Conservation (phyloP, 2,888 invertebrate species). For the Deroplatys truncata region DNA sequence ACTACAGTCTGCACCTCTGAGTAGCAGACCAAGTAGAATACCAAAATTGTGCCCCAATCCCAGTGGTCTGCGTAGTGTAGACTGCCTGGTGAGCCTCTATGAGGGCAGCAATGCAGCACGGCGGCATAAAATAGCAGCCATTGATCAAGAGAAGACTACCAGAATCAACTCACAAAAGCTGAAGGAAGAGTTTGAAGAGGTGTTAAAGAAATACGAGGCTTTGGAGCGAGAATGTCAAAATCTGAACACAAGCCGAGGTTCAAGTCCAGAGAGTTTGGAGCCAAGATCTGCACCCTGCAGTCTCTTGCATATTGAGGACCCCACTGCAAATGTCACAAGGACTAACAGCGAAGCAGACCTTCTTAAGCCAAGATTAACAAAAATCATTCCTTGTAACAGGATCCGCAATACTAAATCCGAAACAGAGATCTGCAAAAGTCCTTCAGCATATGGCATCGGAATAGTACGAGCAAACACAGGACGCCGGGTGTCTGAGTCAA, state of each 20-base stretch:
- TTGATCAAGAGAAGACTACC: not conserved
- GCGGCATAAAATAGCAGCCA: not conserved
- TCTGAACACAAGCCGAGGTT: not conserved
- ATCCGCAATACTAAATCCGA: not conserved
- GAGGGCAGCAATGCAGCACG: not conserved
- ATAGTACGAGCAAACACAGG: slow-evolving; percentile 26
- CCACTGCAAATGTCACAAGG: not conserved
- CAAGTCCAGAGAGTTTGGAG: not conserved
- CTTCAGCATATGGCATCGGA: not conserved
- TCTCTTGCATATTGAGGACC: not conserved
- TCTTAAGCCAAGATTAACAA: not conserved
- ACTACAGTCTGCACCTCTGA: not conserved
- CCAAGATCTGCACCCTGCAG: not conserved
- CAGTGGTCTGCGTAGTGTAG: slow-evolving; percentile 22
- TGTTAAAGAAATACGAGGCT: slow-evolving; percentile 25
- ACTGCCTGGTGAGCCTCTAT: slow-evolving; percentile 16
- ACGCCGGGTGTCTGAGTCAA: slow-evolving; percentile 15
- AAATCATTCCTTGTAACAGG: not conserved
- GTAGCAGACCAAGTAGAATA: slow-evolving; percentile 18
- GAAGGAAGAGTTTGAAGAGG: slow-evolving; percentile 18
- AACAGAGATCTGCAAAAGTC: not conserved
- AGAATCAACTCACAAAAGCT: not conserved
- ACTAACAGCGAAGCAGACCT: not conserved
- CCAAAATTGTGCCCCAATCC: slow-evolving; percentile 18
- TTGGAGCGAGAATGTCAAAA: slow-evolving; percentile 22